Evolutionary conservation across 2,888 invertebrate genomes (phyloP).

Genomic region (Cerastis rubricosa): DNA sequence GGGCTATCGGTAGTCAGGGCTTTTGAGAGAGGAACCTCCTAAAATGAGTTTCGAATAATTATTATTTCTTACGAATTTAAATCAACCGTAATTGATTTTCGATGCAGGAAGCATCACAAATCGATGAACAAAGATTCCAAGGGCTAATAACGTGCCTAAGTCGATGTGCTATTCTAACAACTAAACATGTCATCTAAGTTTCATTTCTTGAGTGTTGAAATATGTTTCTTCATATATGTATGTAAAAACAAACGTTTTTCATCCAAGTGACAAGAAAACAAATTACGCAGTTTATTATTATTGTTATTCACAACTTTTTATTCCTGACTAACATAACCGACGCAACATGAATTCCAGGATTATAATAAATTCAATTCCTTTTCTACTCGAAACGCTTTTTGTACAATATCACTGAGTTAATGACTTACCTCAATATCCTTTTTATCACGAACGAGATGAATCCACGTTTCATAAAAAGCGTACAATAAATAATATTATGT

Average conservation of each 20-base stretch:
- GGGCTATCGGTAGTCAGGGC: too few relatives aligned
- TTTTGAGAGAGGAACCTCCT: too few relatives aligned
- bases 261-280: background rate
- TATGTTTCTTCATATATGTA: too few relatives aligned
- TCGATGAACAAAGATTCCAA: background rate
- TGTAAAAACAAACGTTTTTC: background rate
- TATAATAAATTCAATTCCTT: conserved; percentile 19
- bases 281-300: too few relatives aligned
- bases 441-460: conserved; percentile 25
- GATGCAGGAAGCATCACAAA: background rate
- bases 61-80: background rate
- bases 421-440: conserved; percentile 17
- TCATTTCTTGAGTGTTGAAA: background rate
- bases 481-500: conserved; percentile 13
- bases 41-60: background rate
- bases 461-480: conserved; percentile 18
- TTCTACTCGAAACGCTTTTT: conserved; percentile 4
- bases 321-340: background rate
- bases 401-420: conserved; percentile 4
- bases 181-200: background rate
- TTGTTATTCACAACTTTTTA: background rate
- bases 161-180: background rate
- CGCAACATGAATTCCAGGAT: background rate
- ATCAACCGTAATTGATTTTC: background rate
- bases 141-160: background rate